Evolutionary conservation across 2,797 vertebrate genomes (phyloP), one percentile per base, ranked within the genome.

Genomic region (Anguilla pacifica): DNA sequence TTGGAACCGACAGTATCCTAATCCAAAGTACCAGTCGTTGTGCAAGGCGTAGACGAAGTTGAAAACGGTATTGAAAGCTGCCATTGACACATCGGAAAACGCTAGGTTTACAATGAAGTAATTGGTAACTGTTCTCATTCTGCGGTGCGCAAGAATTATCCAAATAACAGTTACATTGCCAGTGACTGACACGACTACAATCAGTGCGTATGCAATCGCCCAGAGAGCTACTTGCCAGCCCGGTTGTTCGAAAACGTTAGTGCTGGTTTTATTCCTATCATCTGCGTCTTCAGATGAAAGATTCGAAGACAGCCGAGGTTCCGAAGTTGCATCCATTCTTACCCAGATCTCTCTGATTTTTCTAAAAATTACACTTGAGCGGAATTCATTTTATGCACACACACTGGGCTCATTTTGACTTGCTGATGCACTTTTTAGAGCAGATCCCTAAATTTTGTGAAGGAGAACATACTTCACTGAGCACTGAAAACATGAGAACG

Each of bases 1-100:
- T 93, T 97, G 98, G 93, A 99, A 99, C 88, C 97, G 95, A 92
- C 98, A 99, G 95, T 98, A 99, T 82, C 96, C 96, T 46, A 97
- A 92, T 0, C 97, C 98, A 2, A 98, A 99, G 92, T 99, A 98
- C 98, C 98, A 99, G 93, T 98, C 96, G 1, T 98, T 99, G 95
- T 99, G 98, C n/a, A 97, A 96, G 3, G 98, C 98, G 0, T 99
- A 99, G 86, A 99, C 93, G 5, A 99, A 99, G 91, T 98, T 99
- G 93, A 99, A 98, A 87, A 97, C 93, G 0, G 97, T 97, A n/a
- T 98, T 99, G 94, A 99, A 98, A 55, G 97, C 90, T 0, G 98
- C 97, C 97, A 97, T 98, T 83, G 97, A 97, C 57, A 97, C 96
- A 31, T 99, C 97, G 0, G 97, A 97, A 88, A 98, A 96, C 3